Conservation (phyloP, 2,113 vertebrate genomes). For the Psilopsiagon aymara region DNA sequence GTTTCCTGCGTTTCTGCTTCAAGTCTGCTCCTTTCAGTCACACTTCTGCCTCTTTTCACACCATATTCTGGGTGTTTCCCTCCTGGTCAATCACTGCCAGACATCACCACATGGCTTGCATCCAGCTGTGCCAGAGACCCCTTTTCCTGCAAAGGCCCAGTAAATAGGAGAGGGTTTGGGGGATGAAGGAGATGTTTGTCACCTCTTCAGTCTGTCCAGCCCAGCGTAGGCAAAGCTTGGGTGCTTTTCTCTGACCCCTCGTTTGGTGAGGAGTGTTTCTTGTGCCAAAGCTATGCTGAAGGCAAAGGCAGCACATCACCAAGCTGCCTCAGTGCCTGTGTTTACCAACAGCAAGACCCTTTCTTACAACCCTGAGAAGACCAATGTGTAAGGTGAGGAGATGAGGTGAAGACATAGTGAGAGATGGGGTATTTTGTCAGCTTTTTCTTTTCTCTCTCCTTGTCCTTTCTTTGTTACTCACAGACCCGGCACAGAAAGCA, state of each 20-base stretch:
- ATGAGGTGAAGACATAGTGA: not conserved
- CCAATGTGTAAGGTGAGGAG: not conserved
- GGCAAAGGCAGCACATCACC: not conserved
- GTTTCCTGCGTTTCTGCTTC: not conserved
- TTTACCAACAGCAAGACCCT: not conserved
- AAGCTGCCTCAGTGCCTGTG: rapidly evolving
- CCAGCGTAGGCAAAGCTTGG: rapidly evolving
- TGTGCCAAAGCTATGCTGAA: not conserved
- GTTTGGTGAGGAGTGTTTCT: not conserved
- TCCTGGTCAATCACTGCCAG: not conserved
- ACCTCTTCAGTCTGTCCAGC: not conserved
- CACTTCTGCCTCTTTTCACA: not conserved
- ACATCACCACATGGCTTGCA: not conserved
- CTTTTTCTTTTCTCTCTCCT: not conserved
- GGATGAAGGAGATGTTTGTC: not conserved
- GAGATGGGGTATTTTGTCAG: not conserved
- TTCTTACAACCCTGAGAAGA: not conserved
- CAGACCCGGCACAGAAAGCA: not conserved
- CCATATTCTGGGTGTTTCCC: not conserved
- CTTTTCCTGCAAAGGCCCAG: not conserved
- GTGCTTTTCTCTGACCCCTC: not conserved
- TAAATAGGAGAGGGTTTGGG: not conserved
- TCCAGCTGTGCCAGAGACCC: not conserved
- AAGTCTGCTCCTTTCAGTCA: not conserved
- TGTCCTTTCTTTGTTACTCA: not conserved